Percentiles rank a stretch among this genome's conserved stretches.
phyloP scores from a whole-genome alignment of 2,797 vertebrate genomes.

The Ctenopoma kingsleyae region DNA sequence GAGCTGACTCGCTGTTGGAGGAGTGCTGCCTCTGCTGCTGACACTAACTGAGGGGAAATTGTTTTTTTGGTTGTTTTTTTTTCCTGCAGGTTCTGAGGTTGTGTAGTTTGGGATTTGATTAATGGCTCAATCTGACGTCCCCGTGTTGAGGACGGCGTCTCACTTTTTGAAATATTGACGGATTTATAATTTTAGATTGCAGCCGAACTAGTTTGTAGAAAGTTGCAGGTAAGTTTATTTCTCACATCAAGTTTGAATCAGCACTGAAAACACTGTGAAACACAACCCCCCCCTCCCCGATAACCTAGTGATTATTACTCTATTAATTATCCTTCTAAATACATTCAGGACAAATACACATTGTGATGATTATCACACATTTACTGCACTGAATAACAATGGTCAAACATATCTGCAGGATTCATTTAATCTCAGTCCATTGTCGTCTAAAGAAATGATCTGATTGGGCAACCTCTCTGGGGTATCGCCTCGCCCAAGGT shows the following conservation, averaged over 20 bases:
- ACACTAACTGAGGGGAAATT: conserved; percentile 70
- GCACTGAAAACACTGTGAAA: neutral
- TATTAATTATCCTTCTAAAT: conserved; percentile 49
- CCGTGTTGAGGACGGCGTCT: conserved; percentile 33
- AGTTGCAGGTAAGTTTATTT: conserved; percentile 33
- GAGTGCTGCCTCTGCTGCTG: conserved; percentile 63
- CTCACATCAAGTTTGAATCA: conserved; percentile 5
- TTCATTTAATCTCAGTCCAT: conserved; percentile 60
- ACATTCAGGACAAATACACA: conserved; percentile 46
- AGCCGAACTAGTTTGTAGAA: neutral
- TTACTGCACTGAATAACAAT: conserved; percentile 54
- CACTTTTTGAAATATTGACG: conserved; percentile 53
- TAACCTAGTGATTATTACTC: conserved; percentile 37
- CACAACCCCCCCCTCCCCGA: neutral
- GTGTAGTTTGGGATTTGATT: conserved; percentile 71
- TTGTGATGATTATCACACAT: conserved; percentile 50
- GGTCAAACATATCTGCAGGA: conserved; percentile 58
- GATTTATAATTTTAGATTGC: conserved; percentile 31
- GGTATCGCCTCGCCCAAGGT: conserved; percentile 68
- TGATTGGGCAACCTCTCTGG: conserved; percentile 70
- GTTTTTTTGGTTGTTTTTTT: conserved; percentile 54
- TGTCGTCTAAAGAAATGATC: conserved; percentile 67
- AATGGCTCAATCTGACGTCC: conserved; percentile 63
- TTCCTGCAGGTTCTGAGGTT: conserved; percentile 34
- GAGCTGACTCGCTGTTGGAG: conserved; percentile 40